Evolutionary conservation across 2,113 vertebrate species (phyloP).

Genomic region (Empidonax alnorum): DNA sequence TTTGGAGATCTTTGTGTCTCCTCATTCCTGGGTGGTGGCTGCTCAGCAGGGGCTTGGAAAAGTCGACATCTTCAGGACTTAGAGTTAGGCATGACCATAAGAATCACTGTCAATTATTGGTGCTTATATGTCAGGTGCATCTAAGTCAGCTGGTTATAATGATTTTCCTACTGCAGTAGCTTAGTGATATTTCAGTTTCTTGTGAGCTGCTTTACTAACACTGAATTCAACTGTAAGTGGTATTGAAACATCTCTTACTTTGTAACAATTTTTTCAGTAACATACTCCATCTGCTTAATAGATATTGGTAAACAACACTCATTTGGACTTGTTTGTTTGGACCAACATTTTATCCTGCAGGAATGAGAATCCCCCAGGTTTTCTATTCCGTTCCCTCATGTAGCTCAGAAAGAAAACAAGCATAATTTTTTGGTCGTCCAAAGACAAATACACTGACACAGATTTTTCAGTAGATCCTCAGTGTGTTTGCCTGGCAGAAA

Average conservation of each 20-base stretch:
- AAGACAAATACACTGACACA: fast-evolving
- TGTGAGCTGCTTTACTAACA: not conserved
- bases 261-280: not conserved
- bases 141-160: not conserved
- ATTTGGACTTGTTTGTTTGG: not conserved
- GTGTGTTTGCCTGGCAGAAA: not conserved
- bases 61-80: not conserved
- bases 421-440: not conserved
- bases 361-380: not conserved
- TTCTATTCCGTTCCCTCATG: not conserved
- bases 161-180: not conserved
- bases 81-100: not conserved
- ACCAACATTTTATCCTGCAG: not conserved
- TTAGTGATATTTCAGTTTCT: not conserved
- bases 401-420: not conserved
- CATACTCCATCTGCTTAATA: not conserved
- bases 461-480: not conserved
- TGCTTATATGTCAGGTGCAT: not conserved
- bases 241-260: not conserved
- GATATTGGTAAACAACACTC: not conserved
- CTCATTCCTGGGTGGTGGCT: not conserved
- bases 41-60: fast-evolving
- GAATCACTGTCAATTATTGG: not conserved
- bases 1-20: not conserved
- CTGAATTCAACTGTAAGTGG: not conserved